These are phyloP conservation scores for Erethizon dorsatum DNA, from an alignment of 2,797 vertebrate species.

Conservation along the genomic window DNA sequence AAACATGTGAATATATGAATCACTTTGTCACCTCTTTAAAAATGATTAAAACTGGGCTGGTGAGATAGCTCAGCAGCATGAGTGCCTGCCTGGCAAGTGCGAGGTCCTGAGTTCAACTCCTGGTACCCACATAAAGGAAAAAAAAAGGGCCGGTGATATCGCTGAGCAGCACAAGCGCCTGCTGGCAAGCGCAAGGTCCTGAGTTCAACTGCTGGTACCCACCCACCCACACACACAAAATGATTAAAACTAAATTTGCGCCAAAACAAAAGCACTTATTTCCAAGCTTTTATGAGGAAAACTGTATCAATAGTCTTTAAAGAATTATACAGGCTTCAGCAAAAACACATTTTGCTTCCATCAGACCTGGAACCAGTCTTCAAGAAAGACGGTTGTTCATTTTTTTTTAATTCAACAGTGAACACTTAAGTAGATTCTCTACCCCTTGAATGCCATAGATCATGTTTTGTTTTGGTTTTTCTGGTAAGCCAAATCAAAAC, in stretches of 20 bases:
- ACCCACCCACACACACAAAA: neutral
- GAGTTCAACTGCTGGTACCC: too few relatives aligned
- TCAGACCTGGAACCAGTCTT: slow-evolving; percentile 40
- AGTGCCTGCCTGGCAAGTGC: too few relatives aligned
- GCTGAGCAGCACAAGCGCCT: too few relatives aligned
- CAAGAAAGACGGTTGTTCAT: slow-evolving; percentile 60
- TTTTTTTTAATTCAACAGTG: slow-evolving; percentile 12
- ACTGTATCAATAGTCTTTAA: slow-evolving; percentile 33
- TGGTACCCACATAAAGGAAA: too few relatives aligned
- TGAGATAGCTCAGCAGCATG: too few relatives aligned
- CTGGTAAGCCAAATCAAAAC: slow-evolving; percentile 7
- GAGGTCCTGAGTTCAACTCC: too few relatives aligned
- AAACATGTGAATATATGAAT: slow-evolving; percentile 60
- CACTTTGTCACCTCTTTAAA: slow-evolving; percentile 66
- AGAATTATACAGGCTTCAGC: slow-evolving; percentile 48
- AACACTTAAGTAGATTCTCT: slow-evolving; percentile 24
- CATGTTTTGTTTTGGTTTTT: neutral
- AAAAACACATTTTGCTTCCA: slow-evolving; percentile 60
- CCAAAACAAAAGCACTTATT: slow-evolving; percentile 64
- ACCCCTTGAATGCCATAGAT: neutral
- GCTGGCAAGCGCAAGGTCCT: too few relatives aligned
- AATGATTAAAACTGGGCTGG: slow-evolving; percentile 60
- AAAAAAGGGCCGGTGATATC: too few relatives aligned
- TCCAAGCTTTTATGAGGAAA: slow-evolving; percentile 70
- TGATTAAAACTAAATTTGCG: slow-evolving; percentile 66